Evolutionary conservation across 1,140 invertebrate species (phyloP), one percentile per base, ranked within the genome.

Genomic region (Drosophila littoralis): DNA sequence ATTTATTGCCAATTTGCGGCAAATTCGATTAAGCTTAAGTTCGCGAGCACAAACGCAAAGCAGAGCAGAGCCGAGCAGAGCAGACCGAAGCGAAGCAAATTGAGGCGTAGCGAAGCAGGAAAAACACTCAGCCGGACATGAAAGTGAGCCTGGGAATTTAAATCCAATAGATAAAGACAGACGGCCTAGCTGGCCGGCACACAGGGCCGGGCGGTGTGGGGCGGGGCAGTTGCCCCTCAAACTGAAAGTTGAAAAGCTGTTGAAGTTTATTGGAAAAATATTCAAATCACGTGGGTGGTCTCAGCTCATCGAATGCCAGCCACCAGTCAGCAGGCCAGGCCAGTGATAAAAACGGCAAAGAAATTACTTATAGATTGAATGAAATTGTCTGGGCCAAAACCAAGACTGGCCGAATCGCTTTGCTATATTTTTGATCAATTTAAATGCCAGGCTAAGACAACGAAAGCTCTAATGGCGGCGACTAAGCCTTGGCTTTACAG

Each of bases 191-290:
- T 2, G 46, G 22, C 22, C 22, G 50, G 59, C 46, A 61, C 15
- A 63, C 52, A 61, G 68, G 65, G 66, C 70, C 17, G 22, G 5
- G 22, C 17, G 17, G 17, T n/a, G 17, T 1, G 69, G 59, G 10
- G 38, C 48, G 15, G 42, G 57, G 22, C 63, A 57, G 43, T 38
- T 46, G 40, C 43, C 46, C 43, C 46, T 65, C 60, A 70, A 65
- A 81, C 80, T 78, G 80, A 54, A 73, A 73, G 61, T 79, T 86
- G 84, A 89, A 89, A 89, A 89, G 84, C 84, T 89, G 84, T 89
- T 89, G 84, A 89, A 89, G 84, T 89, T 89, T 89, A 89, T 91
- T 91, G 88, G 83, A 88, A 91, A 91, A 89, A 91, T 91, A 91
- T 91, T 91, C 89, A 91, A 91, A 91, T 91, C 88, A 88, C 88